Evolutionary conservation across 2,888 invertebrate genomes (phyloP), one percentile per base, ranked within the genome.

Genomic region (Lithophane semibrunnea): DNA sequence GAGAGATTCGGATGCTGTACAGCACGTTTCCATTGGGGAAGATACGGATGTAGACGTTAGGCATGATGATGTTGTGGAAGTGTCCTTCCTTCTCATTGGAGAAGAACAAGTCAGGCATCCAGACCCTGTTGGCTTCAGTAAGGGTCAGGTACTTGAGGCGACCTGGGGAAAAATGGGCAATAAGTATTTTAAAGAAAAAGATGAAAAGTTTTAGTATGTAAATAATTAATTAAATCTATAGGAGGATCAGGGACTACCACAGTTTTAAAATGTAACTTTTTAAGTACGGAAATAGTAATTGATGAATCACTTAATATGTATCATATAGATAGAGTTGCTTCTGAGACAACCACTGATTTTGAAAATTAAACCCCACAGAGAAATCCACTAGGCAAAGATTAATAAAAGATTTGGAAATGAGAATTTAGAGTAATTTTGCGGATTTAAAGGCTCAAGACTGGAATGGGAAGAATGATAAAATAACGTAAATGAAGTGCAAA

Each of bases 61-160:
- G 99, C 99, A 99, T 99, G 94, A 99, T 99, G 95, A 99, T 99
- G 95, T 99, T 98, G 97, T 99, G 99, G 94, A 99, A 98, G 94
- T 99, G 99, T 74, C 99, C 99, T 93, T 99, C 99, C 95, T 99
- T 99, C 97, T 99, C 99, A 93, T 99, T 99, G 77, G 99, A 98
- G 97, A 99, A 99, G 97, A 99, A 99, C 89, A 99, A 97, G 97
- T 99, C 99, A 56, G 99, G 99, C 98, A 99, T 99, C 99, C 99
- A 99, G 78, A 99, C 99, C 89, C 99, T 98, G 96, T 98, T 98
- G 75, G 99, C 98, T 96, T 99, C 99, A 75, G 99, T 99, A 92
- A 99, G 97, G 77, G 99, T 99, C 86, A 99, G 97, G 97, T 99
- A 99, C 95, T 98, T 99, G 81, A 99, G 97, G 90, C 98, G 98